A percentile compares a stretch with the other conserved stretches of the same genome.
These are phyloP conservation scores for Papilio aristodemus DNA, from an alignment of 1,140 invertebrate species.

Conservation along the genomic window DNA sequence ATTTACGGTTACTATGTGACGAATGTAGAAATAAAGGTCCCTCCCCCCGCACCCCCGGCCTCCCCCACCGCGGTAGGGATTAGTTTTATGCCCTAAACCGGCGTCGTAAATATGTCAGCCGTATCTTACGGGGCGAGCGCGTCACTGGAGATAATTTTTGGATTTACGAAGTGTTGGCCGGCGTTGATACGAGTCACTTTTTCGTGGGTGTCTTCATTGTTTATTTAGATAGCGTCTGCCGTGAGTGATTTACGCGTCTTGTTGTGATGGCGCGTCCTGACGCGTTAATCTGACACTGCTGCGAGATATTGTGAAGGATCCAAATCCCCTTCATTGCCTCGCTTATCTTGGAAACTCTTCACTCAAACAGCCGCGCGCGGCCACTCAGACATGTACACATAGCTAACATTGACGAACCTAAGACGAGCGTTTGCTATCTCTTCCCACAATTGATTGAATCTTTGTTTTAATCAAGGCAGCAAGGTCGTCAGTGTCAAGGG, in stretches of 20 bases:
- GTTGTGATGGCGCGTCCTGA: conserved; percentile 29
- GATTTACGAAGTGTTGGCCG: conserved; percentile 62
- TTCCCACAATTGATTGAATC: background rate
- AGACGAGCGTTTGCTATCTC: background rate
- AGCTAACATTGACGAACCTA: conserved; percentile 9
- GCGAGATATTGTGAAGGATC: conserved; percentile 18
- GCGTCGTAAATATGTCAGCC: conserved; percentile 75
- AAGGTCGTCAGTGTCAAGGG: no score
- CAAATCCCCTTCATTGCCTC: conserved; percentile 25
- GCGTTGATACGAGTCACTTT: conserved; percentile 44
- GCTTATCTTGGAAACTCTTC: conserved; percentile 17
- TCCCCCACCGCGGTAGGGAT: conserved; percentile 54
- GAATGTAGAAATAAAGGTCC: conserved; percentile 81
- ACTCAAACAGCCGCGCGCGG: background rate
- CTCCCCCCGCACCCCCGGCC: conserved; percentile 41
- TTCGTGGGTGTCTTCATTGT: conserved; percentile 52
- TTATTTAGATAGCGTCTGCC: conserved; percentile 50
- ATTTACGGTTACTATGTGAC: conserved; percentile 81
- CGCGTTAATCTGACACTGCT: conserved; percentile 25
- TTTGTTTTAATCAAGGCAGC: background rate
- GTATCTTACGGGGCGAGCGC: conserved; percentile 60
- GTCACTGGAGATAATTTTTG: conserved; percentile 73
- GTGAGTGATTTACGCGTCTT: conserved; percentile 54
- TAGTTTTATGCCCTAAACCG: conserved; percentile 75
- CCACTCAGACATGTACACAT: background rate